Evolutionary conservation across 2,113 vertebrate species (phyloP).

Genomic region (Kryptolebias marmoratus): DNA sequence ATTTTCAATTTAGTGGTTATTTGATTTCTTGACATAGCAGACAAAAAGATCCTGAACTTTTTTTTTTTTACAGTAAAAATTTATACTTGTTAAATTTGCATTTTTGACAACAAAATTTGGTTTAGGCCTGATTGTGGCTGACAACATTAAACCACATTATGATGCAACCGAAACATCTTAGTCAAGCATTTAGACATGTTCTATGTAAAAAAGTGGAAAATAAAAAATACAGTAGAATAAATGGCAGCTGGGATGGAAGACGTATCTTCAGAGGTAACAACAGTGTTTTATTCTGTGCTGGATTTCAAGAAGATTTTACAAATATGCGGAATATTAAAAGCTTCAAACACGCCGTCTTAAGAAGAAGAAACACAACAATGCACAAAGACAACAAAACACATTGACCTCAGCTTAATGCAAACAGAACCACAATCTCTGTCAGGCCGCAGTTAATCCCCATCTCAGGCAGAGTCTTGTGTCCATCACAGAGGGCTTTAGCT

Average conservation of each 20-base stretch:
- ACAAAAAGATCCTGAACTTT: background rate
- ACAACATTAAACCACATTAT: background rate
- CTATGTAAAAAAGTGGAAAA: background rate
- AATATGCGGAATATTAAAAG: background rate
- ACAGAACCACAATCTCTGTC: background rate
- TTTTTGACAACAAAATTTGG: background rate
- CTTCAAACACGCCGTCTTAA: background rate
- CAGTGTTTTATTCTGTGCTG: background rate
- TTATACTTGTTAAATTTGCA: background rate
- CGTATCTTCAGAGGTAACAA: no score
- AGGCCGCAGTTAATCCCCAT: constrained; percentile 20
- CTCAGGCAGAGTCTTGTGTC: background rate
- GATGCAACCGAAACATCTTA: no score
- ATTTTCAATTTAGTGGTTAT: background rate
- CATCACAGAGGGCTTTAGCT: constrained; percentile 17
- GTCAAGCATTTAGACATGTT: background rate
- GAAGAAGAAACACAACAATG: background rate
- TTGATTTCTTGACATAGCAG: background rate
- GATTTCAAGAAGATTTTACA: background rate
- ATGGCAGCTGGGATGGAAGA: no score
- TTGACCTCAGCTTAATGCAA: background rate
- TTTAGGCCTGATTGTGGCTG: background rate
- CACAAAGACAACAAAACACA: background rate
- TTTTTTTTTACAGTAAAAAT: background rate
- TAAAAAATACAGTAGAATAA: background rate